Evolutionary conservation across 2,888 invertebrate genomes (phyloP).

Genomic region (Lymantria dispar): DNA sequence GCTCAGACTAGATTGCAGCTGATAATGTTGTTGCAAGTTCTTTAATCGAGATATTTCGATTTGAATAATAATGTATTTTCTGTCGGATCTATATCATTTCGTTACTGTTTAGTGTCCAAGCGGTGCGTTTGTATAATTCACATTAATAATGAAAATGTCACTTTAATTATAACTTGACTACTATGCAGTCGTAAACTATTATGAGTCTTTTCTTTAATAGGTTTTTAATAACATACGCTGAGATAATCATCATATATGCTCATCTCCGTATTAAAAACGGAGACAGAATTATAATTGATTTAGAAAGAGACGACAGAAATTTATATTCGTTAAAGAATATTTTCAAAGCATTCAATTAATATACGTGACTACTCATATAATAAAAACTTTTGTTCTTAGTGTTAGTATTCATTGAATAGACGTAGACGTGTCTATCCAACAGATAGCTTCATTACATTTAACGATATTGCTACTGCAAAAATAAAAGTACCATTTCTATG

Average conservation of each 20-base stretch:
- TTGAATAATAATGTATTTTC: constrained; percentile 29
- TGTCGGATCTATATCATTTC: constrained; percentile 14
- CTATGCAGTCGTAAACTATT: neutral
- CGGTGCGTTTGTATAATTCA: constrained; percentile 26
- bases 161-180: constrained; percentile 7
- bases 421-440: neutral
- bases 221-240: neutral
- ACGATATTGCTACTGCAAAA: constrained; percentile 1
- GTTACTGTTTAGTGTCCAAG: constrained; percentile 13
- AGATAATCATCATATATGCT: neutral
- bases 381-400: neutral
- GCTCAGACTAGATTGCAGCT: constrained; percentile 26
- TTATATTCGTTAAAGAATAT: neutral
- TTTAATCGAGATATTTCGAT: constrained; percentile 31
- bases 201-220: neutral
- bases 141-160: constrained; percentile 11
- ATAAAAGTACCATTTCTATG: neutral
- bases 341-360: neutral
- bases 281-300: neutral
- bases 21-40: constrained; percentile 32
- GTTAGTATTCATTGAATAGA: neutral
- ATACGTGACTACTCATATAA: constrained; percentile 3
- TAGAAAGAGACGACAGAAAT: neutral
- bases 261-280: neutral
- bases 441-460: neutral